Base-by-base conservation (phyloP, 2,113 vertebrate genomes). In the Alethe diademata region DNA sequence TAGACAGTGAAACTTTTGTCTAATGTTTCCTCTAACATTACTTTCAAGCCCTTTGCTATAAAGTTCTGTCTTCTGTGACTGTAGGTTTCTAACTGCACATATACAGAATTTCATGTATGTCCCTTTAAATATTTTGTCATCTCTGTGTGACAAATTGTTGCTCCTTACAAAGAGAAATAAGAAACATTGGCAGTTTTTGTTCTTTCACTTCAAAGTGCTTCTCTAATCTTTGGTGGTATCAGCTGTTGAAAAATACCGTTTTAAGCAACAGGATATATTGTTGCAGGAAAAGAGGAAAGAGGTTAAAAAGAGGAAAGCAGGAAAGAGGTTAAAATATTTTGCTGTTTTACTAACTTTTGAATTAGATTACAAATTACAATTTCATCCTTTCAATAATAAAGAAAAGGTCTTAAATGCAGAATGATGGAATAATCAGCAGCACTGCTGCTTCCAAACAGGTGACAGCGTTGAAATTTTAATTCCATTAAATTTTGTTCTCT, bases 391-490 rank as follows among this genome's bases (percentile, higher is more conserved):
- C 15, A 54, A 4, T 66, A 83, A 31, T 62, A 54, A 78, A 85
- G 42, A 53, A 61, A 33, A 85, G 14, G 6, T 47, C 40, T 66
- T 86, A 69, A 78, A 62, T 73, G 18, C 58, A 86, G 74, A 71
- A 22, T 31, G 66, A 38, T 35, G 35, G 66, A 75, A 85, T 87
- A 79, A 87, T 54, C 73, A 79, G 15, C 42, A 85, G 45, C 50
- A 31, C 50, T 87, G 25, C 42, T 82, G 38, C 58, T 91, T 94
- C 91, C 81, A 95, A 86, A 62, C 50, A 89, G 84, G 81, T 91
- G 84, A 92, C 78, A 81, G 24, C 89, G 66, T 19, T 87, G 81
- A 94, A 91, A 91, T 94, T 92, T 87, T 90, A 90, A 76, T 95
- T 88, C 78, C 62, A 73, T 90, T 92, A 79, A 62, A 43, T 90